Percentiles rank a stretch among this genome's conserved stretches.
Conservation (phyloP, 2,113 vertebrate genomes). For the Callospermophilus lateralis region DNA sequence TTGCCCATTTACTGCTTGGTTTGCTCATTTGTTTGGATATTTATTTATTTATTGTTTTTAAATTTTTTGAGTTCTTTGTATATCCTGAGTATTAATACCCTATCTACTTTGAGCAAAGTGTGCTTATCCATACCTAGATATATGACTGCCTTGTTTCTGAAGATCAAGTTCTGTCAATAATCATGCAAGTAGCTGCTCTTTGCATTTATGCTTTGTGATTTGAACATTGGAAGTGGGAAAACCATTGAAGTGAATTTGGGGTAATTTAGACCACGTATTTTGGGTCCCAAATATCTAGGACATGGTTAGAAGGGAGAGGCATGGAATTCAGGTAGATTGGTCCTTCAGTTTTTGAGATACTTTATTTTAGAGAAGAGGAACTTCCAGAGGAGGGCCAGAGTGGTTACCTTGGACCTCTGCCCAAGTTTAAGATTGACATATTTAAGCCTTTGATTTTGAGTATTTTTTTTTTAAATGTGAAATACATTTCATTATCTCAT, state of each 20-base stretch:
- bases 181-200: neutral
- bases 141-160: neutral
- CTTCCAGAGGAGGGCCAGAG: neutral
- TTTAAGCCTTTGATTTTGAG: neutral
- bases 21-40: too few relatives aligned
- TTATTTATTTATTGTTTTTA: too few relatives aligned
- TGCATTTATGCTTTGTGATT: neutral
- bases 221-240: neutral
- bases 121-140: accelerated
- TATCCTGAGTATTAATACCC: neutral
- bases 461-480: neutral
- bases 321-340: neutral
- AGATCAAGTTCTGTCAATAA: neutral
- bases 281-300: accelerated
- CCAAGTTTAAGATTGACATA: neutral
- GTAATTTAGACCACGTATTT: neutral
- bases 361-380: neutral
- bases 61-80: too few relatives aligned
- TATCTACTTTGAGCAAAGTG: neutral
- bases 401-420: accelerated
- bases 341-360: neutral
- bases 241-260: neutral
- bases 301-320: neutral
- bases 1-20: too few relatives aligned
- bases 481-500: neutral